These are phyloP conservation scores for Brachyptera risi DNA, from an alignment of 2,888 invertebrate genomes.

Conservation along the genomic window DNA sequence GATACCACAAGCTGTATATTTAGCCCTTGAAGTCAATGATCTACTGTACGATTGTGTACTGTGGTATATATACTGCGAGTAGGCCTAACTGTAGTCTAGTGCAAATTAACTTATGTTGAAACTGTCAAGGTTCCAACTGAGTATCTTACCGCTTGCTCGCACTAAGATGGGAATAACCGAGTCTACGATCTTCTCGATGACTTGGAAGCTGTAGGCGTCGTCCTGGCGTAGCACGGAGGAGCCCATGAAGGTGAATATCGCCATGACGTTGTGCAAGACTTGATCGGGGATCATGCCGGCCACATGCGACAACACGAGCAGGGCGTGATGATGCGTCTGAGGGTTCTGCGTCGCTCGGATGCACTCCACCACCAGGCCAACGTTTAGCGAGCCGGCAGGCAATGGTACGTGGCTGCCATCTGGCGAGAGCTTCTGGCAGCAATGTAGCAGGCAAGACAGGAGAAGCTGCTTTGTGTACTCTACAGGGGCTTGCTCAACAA, in stretches of 20 bases:
- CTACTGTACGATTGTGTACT: no score
- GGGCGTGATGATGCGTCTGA: conserved; percentile 91
- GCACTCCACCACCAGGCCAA: conserved; percentile 81
- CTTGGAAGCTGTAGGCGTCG: conserved; percentile 91
- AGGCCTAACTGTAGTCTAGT: no score
- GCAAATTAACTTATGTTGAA: no score
- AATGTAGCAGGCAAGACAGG: conserved; percentile 70
- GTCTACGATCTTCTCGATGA: conserved; percentile 85
- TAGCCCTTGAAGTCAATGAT: no score
- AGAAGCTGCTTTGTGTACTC: conserved; percentile 88
- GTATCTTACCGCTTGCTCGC: neutral
- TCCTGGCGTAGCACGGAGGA: conserved; percentile 88
- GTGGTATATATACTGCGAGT: no score
- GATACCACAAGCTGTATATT: no score
- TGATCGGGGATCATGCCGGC: conserved; percentile 67
- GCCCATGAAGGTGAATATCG: conserved; percentile 97
- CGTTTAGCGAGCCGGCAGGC: conserved; percentile 48
- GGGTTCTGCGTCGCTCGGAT: conserved; percentile 88
- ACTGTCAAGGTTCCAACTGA: neutral
- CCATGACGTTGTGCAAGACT: conserved; percentile 90
- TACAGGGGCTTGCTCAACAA: conserved; percentile 74
- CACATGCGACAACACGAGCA: conserved; percentile 75
- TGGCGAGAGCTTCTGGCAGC: conserved; percentile 55
- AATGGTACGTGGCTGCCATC: conserved; percentile 45
- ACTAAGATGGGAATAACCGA: conserved; percentile 84